These are phyloP conservation scores for Gallinago stenura DNA, from an alignment of 2,797 vertebrate genomes.

Conservation along the genomic window DNA sequence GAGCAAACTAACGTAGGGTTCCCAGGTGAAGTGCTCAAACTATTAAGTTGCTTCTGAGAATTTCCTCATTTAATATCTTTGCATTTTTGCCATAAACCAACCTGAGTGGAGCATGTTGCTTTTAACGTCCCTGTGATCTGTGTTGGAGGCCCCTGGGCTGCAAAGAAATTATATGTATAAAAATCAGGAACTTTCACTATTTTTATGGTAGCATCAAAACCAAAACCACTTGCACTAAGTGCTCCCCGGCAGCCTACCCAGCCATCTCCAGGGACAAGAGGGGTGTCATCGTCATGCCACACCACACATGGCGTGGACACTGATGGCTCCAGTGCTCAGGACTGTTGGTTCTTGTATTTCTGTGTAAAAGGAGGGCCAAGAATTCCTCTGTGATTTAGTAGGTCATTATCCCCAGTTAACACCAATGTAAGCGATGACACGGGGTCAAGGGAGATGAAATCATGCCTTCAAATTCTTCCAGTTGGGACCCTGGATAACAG, in stretches of 20 bases:
- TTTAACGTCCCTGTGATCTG: background rate
- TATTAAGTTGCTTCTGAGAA: background rate
- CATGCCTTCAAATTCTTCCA: background rate
- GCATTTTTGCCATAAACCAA: background rate
- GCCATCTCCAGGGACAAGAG: background rate
- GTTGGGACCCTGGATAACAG: background rate
- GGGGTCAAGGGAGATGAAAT: background rate
- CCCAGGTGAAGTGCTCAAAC: background rate
- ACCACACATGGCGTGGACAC: accelerated
- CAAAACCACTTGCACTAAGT: too few relatives aligned
- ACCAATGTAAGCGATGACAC: background rate
- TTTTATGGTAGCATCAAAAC: background rate
- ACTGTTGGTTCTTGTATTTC: background rate
- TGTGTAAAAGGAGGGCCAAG: background rate
- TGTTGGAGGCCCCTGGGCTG: background rate
- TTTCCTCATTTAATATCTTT: too few relatives aligned
- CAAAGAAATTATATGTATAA: background rate
- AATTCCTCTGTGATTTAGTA: background rate
- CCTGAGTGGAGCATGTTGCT: background rate
- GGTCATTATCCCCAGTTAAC: background rate
- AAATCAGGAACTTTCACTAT: background rate
- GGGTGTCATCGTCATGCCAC: background rate
- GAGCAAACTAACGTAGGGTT: background rate
- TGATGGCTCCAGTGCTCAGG: accelerated
- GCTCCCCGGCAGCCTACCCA: background rate